Conservation (phyloP, 2,888 invertebrate species). For the Ichneumon xanthorius region DNA sequence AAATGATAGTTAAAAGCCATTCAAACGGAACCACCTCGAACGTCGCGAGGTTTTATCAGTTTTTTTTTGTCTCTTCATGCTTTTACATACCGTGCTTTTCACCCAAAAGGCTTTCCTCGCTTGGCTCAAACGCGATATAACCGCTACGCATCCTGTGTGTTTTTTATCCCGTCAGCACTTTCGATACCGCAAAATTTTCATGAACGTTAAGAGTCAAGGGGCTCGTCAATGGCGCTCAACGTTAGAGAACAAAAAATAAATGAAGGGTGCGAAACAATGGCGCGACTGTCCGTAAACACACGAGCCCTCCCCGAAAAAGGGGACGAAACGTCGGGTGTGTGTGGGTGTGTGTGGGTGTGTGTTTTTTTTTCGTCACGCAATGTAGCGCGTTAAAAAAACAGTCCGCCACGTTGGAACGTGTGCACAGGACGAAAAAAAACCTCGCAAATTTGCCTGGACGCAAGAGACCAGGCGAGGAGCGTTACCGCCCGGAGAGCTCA, state of each 20-base stretch:
- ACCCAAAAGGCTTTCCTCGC: background rate
- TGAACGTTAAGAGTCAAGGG: conserved; percentile 13
- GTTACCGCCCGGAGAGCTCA: conserved; percentile 61
- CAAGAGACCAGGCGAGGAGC: conserved; percentile 46
- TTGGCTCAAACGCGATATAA: background rate
- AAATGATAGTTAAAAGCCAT: no score
- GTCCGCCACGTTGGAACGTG: conserved; percentile 39
- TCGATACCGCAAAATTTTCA: conserved; percentile 52
- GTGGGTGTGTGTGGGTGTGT: conserved; percentile 2
- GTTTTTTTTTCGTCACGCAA: conserved; percentile 17
- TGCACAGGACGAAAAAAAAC: conserved; percentile 34
- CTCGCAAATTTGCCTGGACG: conserved; percentile 50
- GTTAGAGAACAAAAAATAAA: conserved; percentile 14
- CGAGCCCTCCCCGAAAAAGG: conserved; percentile 10
- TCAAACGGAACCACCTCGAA: no score
- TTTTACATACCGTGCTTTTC: background rate
- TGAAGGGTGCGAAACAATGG: conserved; percentile 58
- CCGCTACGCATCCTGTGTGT: background rate
- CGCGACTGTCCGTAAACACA: conserved; percentile 53
- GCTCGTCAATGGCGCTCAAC: conserved; percentile 2
- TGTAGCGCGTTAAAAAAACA: conserved; percentile 48
- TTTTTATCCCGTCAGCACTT: conserved; percentile 26
- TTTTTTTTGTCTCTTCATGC: background rate
- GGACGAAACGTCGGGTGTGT: background rate
- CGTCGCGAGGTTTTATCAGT: no score